These are phyloP conservation scores for Lophochroa leadbeateri DNA, from an alignment of 2,113 vertebrate genomes.

Conservation along the genomic window DNA sequence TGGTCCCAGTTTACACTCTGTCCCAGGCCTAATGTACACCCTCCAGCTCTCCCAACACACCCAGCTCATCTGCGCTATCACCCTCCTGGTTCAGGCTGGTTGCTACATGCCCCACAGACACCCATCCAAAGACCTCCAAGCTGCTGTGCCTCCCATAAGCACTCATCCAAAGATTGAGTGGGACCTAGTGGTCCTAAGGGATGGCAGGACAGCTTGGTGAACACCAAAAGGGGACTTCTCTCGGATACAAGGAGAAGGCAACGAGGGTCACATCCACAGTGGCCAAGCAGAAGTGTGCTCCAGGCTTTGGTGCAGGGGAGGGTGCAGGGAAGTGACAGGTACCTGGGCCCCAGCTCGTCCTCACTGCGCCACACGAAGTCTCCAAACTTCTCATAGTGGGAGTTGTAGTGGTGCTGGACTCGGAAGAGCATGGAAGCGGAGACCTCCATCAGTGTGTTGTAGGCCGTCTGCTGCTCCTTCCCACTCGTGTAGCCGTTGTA, in stretches of 20 bases:
- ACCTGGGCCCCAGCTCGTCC: conserved; percentile 97
- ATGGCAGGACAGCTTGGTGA: background rate
- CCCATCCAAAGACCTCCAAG: background rate
- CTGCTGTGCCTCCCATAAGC: background rate
- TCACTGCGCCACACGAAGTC: conserved; percentile 98
- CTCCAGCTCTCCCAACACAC: background rate
- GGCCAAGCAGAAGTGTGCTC: background rate
- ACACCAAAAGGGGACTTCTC: background rate
- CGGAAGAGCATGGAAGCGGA: conserved; percentile 90
- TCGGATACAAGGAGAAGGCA: background rate
- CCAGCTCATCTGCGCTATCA: background rate
- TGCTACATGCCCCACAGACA: background rate
- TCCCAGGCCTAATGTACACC: background rate
- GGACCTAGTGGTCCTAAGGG: background rate
- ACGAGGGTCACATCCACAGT: background rate
- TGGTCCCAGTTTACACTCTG: background rate
- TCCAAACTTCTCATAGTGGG: conserved; percentile 98
- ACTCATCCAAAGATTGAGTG: background rate
- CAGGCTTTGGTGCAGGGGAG: background rate
- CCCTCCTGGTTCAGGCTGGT: background rate
- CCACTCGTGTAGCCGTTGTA: conserved; percentile 99
- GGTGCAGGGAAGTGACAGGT: background rate
- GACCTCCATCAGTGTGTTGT: conserved; percentile 96
- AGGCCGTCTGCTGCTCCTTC: conserved; percentile 98
- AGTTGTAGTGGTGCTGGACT: conserved; percentile 97